Conservation (phyloP, 2,888 invertebrate species). For the Stomorhina lunata region DNA sequence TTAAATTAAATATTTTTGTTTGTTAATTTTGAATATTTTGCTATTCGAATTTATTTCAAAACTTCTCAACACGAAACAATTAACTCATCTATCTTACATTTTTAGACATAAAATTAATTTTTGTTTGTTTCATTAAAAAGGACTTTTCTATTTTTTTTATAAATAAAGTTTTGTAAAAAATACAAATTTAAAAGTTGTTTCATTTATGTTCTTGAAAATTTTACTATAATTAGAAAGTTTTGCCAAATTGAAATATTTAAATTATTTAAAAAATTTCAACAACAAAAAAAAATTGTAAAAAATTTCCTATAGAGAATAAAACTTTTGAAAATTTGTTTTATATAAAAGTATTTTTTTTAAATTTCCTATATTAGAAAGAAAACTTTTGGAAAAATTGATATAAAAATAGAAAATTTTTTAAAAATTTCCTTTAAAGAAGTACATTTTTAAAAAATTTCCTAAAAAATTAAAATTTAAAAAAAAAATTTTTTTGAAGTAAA, state of each 20-base stretch:
- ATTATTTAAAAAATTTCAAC: too few relatives aligned
- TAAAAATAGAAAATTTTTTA: too few relatives aligned
- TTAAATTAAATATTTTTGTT: slow-evolving; percentile 1
- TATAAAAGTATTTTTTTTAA: too few relatives aligned
- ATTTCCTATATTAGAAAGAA: too few relatives aligned
- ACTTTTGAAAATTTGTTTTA: too few relatives aligned
- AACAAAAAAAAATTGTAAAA: too few relatives aligned
- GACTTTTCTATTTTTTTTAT: slow-evolving; percentile 28
- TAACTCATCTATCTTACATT: background rate
- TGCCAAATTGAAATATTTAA: background rate
- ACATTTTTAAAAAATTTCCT: too few relatives aligned
- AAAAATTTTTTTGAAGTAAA: too few relatives aligned
- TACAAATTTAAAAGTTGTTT: background rate
- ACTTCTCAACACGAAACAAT: background rate
- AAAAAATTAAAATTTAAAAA: too few relatives aligned
- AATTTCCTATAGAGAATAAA: too few relatives aligned
- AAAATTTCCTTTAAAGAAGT: too few relatives aligned
- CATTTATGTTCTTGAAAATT: background rate
- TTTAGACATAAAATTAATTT: slow-evolving; percentile 12
- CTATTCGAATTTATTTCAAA: slow-evolving; percentile 29
- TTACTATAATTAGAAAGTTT: background rate
- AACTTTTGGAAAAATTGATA: too few relatives aligned
- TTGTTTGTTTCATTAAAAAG: slow-evolving; percentile 28
- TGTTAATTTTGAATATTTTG: slow-evolving; percentile 9
- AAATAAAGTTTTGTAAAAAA: slow-evolving; percentile 56